These are phyloP conservation scores for Cetonia aurata DNA, from an alignment of 2,888 invertebrate species.

Conservation along the genomic window DNA sequence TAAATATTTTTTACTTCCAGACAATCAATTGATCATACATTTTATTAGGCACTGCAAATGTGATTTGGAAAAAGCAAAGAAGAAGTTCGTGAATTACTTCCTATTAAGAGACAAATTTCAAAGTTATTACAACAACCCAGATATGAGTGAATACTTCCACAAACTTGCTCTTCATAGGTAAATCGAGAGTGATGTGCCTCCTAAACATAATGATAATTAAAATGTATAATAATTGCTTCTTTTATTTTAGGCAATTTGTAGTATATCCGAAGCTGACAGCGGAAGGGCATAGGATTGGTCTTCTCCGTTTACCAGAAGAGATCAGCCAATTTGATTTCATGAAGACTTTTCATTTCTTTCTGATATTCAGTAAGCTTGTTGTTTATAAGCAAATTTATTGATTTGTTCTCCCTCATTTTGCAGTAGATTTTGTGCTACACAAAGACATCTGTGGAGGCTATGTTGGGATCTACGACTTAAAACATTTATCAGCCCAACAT, in stretches of 20 bases:
- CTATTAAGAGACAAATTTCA: conserved; percentile 68
- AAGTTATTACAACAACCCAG: background rate
- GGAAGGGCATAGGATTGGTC: conserved; percentile 11
- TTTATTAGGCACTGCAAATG: conserved; percentile 76
- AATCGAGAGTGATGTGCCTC: background rate
- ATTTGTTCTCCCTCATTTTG: too few relatives aligned
- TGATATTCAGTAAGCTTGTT: background rate
- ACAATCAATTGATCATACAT: conserved; percentile 68
- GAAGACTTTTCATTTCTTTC: background rate
- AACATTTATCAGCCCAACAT: background rate
- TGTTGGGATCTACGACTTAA: conserved; percentile 6
- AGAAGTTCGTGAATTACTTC: conserved; percentile 75
- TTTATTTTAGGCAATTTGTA: background rate
- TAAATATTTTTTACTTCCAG: conserved; percentile 60
- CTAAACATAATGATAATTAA: too few relatives aligned
- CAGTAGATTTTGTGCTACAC: background rate
- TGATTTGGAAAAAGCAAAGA: conserved; percentile 74
- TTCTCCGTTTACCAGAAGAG: background rate
- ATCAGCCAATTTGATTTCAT: conserved; percentile 10
- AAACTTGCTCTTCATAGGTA: conserved; percentile 13
- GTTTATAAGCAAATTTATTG: too few relatives aligned
- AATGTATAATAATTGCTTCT: background rate
- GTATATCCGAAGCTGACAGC: conserved; percentile 21
- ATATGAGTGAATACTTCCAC: background rate
- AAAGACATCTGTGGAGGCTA: conserved; percentile 3